Base-by-base conservation (phyloP, 35 echinoderm and acorn worm species). In the Holothuria glaberrima region DNA sequence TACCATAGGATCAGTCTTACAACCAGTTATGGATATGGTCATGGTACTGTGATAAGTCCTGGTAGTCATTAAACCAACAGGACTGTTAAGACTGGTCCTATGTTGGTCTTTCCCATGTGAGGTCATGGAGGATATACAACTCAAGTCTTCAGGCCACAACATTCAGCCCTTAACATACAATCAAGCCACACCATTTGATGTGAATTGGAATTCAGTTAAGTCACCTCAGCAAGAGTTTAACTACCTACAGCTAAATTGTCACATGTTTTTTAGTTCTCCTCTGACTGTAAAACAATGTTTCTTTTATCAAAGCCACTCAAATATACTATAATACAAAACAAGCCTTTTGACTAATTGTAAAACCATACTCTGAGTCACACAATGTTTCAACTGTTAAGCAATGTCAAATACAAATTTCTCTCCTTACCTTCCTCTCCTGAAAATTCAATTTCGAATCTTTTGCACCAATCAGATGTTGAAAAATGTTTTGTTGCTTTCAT, bases 381-480 rank as follows among this genome's bases (percentile, higher is more conserved):
- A 12, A 69, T 25, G 6, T 69, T 69, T 29, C 66, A 21, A 0
- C 66, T 26, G 66, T 4, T 9, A 16, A 54, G 50, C 13, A 54
- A 12, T 17, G 5, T 54, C 9, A 33, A 18, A 1, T 33, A 21
- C 24, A 69, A 12, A 0, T 29, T 33, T 45, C 41, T n/a, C 41
- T n/a, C 32, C 83, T 91, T 29, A 97, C 95, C 96, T 72, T 98
- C 96, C 61, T 98, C 96, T 65, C 93, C 93, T 48, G 83, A 24
- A 31, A 98, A 98, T 26, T 88, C 71, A 45, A 98, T 92, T 79
- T 98, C 93, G 91, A 98, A 98, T 58, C 90, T 98, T 76, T 93
- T 98, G 48, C 96, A 98, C 96, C 96, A 98, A 63, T 98, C 96
- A n/a, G 90, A 90, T 9, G 96, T 98, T 3, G 96, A 90, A n/a